These are phyloP conservation scores for Gari tellinella DNA, from an alignment of 2,888 invertebrate genomes.

Conservation along the genomic window DNA sequence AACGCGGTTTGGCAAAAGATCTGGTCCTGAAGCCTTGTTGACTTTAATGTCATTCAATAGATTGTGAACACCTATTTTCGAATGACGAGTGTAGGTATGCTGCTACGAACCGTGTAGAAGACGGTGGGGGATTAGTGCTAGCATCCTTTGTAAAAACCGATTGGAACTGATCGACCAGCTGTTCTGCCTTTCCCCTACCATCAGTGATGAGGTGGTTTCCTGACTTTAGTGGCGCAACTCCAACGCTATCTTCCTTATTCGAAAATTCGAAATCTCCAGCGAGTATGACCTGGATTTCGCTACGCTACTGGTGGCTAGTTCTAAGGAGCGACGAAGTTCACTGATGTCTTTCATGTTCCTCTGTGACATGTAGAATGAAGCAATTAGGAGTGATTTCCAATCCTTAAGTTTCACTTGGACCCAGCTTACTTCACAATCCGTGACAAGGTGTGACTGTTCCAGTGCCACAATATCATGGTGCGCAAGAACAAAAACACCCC, in stretches of 20 bases:
- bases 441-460: too few species aligned
- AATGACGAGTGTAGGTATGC: conserved; percentile 19
- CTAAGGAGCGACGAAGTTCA: too few species aligned
- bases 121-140: not conserved
- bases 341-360: too few species aligned
- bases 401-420: too few species aligned
- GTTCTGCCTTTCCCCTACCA: conserved; percentile 40
- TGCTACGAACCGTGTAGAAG: conserved; percentile 4
- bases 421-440: too few species aligned
- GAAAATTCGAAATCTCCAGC: too few species aligned
- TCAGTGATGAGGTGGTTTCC: conserved; percentile 31
- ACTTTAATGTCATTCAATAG: conserved; percentile 36
- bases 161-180: conserved; percentile 36
- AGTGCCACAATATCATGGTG: too few species aligned
- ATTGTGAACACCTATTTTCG: conserved; percentile 39
- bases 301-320: too few species aligned
- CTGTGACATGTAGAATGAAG: too few species aligned
- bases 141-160: conserved; percentile 39
- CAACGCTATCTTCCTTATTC: conserved; percentile 25
- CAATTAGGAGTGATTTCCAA: too few species aligned
- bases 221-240: conserved; percentile 32
- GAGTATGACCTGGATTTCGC: too few species aligned
- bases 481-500: too few species aligned
- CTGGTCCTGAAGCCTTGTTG: conserved; percentile 41
- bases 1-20: conserved; percentile 52